Evolutionary conservation across 2,797 vertebrate species (phyloP).

Genomic region (Geotrypetes seraphini): DNA sequence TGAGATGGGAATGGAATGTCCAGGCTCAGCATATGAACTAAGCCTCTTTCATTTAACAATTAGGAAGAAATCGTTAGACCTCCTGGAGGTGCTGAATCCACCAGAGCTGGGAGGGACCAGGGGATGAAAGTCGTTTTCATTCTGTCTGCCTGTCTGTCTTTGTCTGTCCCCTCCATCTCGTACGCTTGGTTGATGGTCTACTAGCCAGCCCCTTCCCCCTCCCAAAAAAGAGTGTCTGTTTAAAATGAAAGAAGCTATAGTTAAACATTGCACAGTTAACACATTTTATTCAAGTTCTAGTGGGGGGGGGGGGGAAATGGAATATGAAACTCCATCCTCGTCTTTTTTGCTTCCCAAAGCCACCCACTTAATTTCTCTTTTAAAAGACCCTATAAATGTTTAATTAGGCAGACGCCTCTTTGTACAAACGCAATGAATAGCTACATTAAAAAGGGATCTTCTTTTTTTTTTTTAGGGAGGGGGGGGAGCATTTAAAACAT

Average conservation of each 20-base stretch:
- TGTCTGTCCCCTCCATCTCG: not conserved
- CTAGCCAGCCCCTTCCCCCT: no score
- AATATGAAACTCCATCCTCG: no score
- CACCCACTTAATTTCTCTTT: not conserved
- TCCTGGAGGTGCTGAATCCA: not conserved
- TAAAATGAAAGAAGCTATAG: no score
- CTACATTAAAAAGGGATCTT: constrained; percentile 40
- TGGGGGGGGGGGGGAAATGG: no score
- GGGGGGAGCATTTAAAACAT: constrained; percentile 43
- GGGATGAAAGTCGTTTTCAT: no score
- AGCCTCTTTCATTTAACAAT: no score
- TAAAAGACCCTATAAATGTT: constrained; percentile 42
- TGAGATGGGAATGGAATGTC: not conserved
- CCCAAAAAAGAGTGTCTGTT: no score
- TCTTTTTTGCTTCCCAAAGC: constrained; percentile 9
- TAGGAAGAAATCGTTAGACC: no score
- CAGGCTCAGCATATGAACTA: not conserved
- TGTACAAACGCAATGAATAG: constrained; percentile 36
- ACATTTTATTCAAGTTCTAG: no score
- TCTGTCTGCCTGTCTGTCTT: no score
- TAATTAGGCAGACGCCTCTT: constrained; percentile 47
- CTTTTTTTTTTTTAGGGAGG: constrained; percentile 35
- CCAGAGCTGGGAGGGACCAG: not conserved
- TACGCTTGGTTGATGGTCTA: no score
- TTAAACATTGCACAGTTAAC: no score